A percentile compares a stretch with the other conserved stretches of the same genome.
phyloP scores from a whole-genome alignment of 2,888 invertebrate species.

The Allacma fusca region DNA sequence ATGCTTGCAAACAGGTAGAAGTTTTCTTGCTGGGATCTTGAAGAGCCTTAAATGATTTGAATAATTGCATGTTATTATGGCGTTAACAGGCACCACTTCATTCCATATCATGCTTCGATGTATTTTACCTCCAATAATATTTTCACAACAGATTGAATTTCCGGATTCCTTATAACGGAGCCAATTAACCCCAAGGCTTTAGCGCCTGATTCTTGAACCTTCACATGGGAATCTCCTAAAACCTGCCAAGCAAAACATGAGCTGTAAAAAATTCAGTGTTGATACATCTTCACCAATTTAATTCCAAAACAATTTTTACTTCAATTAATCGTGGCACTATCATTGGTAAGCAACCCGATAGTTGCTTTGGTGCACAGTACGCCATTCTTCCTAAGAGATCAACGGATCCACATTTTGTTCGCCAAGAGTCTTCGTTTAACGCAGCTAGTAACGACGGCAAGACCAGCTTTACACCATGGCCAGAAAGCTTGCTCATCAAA shows the following conservation, averaged over 20 bases:
- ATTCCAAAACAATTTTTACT: constrained; percentile 66
- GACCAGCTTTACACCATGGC: constrained; percentile 97
- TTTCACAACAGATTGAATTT: constrained; percentile 76
- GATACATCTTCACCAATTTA: background rate
- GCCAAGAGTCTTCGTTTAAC: constrained; percentile 97
- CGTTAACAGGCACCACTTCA: background rate
- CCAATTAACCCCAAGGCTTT: constrained; percentile 96
- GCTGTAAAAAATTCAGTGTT: no score
- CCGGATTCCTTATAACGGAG: constrained; percentile 96
- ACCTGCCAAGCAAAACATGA: constrained; percentile 27
- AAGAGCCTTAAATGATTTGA: constrained; percentile 85
- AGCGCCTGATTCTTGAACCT: constrained; percentile 95
- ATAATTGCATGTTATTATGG: constrained; percentile 64
- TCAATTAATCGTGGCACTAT: constrained; percentile 98
- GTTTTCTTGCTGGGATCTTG: constrained; percentile 97
- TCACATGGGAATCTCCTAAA: constrained; percentile 95
- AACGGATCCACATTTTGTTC: constrained; percentile 93
- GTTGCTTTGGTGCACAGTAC: constrained; percentile 97
- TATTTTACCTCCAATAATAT: constrained; percentile 46
- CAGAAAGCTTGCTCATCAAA: constrained; percentile 89
- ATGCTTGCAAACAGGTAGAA: constrained; percentile 87
- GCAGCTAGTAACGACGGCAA: constrained; percentile 92
- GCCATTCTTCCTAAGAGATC: constrained; percentile 98
- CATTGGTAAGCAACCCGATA: constrained; percentile 95
- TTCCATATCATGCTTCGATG: background rate